Conservation (phyloP, 2,797 vertebrate genomes). For the Falco cherrug region DNA sequence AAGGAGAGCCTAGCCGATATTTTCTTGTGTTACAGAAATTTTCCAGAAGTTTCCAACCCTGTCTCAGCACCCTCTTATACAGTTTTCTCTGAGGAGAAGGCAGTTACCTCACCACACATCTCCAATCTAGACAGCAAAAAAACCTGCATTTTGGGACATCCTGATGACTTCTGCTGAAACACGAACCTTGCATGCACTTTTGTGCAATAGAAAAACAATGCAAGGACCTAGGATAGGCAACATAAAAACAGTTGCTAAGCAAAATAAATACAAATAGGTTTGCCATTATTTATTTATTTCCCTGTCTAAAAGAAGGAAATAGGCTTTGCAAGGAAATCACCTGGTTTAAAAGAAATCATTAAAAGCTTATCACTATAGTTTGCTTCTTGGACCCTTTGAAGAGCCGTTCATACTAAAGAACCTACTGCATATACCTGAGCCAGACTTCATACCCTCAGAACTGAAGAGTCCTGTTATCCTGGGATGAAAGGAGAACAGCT, state of each 20-base stretch:
- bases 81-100: not conserved
- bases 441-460: not conserved
- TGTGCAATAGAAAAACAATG: not conserved
- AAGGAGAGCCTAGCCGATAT: not conserved
- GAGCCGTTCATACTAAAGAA: not conserved
- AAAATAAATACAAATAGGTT: not conserved
- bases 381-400: not conserved
- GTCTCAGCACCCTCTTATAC: not conserved
- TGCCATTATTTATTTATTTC: not conserved
- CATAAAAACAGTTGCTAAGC: not conserved
- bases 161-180: not conserved
- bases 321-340: not conserved
- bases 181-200: not conserved
- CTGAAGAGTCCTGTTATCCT: not conserved
- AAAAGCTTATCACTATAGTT: not conserved
- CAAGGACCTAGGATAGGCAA: not conserved
- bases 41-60: not conserved
- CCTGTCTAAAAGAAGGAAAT: slow-evolving; percentile 24
- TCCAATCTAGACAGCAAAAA: not conserved
- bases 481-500: not conserved
- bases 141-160: not conserved
- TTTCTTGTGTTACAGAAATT: not conserved
- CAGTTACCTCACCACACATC: not conserved
- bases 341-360: slow-evolving; percentile 18
- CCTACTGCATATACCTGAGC: not conserved